Conservation (phyloP, 2,797 vertebrate species). For the Anniella stebbinsi region DNA sequence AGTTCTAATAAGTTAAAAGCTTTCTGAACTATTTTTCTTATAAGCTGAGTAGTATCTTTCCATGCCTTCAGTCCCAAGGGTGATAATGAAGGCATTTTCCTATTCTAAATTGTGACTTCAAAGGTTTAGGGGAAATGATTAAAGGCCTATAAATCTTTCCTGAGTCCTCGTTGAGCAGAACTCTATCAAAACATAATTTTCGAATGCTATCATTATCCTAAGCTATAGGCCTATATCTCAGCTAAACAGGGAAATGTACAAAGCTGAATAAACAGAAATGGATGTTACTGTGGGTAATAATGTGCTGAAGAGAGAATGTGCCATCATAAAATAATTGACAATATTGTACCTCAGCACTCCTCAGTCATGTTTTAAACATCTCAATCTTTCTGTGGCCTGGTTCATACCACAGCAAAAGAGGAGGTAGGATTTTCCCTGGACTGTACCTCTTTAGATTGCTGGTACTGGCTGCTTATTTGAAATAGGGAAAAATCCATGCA, state of each 20-base stretch:
- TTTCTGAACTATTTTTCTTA: constrained; percentile 36
- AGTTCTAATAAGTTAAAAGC: constrained; percentile 14
- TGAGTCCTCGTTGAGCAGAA: constrained; percentile 19
- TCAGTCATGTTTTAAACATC: constrained; percentile 27
- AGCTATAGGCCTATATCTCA: constrained; percentile 18
- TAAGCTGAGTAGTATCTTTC: constrained; percentile 40
- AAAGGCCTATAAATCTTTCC: constrained; percentile 48
- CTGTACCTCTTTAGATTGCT: neutral
- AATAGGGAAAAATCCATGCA: neutral
- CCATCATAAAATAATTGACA: neutral
- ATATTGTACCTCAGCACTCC: neutral
- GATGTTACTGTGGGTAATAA: neutral
- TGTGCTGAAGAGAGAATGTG: constrained; percentile 6
- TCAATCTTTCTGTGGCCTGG: neutral
- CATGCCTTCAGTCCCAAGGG: constrained; percentile 6
- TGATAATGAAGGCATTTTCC: constrained; percentile 38
- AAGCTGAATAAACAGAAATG: constrained; percentile 28
- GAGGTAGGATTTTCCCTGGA: neutral
- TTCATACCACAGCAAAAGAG: neutral
- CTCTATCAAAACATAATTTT: constrained; percentile 29
- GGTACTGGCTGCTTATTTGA: neutral
- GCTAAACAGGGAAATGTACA: constrained; percentile 26
- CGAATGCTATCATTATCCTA: constrained; percentile 31
- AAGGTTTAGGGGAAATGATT: constrained; percentile 30
- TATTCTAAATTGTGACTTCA: constrained; percentile 21